phyloP scores from a whole-genome alignment of 2,113 vertebrate species.

The Syngnathus typhle region DNA sequence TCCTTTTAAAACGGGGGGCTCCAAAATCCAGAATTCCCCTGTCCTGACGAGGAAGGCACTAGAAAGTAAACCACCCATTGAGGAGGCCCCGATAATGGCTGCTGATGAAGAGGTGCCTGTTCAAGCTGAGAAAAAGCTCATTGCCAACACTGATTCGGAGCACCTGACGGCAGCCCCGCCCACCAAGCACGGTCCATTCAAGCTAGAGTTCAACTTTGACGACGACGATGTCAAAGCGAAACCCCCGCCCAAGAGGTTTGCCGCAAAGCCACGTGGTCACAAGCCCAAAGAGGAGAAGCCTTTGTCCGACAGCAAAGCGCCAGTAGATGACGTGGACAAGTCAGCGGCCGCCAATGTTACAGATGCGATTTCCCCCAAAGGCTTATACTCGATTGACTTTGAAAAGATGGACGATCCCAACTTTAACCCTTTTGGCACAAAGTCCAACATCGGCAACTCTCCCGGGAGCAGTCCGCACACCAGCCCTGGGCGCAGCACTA shows the following conservation, averaged over 20 bases:
- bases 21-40: conserved; percentile 60
- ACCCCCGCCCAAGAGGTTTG: conserved; percentile 68
- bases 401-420: conserved; percentile 69
- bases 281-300: conserved; percentile 59
- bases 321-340: conserved; percentile 14
- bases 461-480: conserved; percentile 28
- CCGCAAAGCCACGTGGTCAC: conserved; percentile 59
- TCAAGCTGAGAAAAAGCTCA: conserved; percentile 27
- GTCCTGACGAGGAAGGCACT: conserved; percentile 16
- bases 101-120: conserved; percentile 8
- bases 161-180: neutral
- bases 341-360: neutral
- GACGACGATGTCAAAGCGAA: conserved; percentile 62
- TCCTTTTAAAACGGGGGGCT: conserved; percentile 58
- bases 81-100: conserved; percentile 5
- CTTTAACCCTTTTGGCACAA: conserved; percentile 70
- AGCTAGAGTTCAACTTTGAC: conserved; percentile 78
- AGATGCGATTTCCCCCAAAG: conserved; percentile 49
- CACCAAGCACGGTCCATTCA: conserved; percentile 50
- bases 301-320: neutral
- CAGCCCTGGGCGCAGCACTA: neutral
- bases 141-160: conserved; percentile 13
- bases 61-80: neutral
- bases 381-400: conserved; percentile 66
- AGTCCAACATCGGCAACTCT: conserved; percentile 59